Conservation (phyloP, 2,888 invertebrate species). For the Orthosia cruda region DNA sequence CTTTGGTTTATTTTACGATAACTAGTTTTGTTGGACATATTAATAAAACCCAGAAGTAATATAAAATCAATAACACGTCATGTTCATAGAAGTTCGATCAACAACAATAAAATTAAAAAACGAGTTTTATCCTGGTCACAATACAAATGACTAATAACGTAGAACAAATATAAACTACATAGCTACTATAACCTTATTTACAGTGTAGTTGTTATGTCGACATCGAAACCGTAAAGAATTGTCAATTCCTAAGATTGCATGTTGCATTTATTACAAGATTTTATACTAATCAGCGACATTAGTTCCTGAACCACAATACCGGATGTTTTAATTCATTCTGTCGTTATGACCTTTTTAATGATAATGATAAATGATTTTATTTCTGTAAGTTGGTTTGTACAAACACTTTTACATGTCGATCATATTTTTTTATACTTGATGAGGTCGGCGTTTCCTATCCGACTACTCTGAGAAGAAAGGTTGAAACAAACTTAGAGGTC, state of each 20-base stretch:
- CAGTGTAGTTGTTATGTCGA: neutral
- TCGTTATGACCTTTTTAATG: neutral
- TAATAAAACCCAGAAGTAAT: neutral
- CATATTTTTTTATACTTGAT: no score
- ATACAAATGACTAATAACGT: neutral
- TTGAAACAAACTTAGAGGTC: no score
- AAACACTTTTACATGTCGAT: no score
- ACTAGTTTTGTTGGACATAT: neutral
- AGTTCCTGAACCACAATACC: neutral
- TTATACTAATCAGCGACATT: neutral
- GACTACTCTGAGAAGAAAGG: no score
- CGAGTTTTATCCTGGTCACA: neutral
- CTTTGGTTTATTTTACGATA: neutral
- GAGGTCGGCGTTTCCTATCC: no score
- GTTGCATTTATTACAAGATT: neutral
- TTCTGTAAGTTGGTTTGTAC: no score
- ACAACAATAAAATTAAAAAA: conserved; percentile 19
- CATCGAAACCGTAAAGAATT: neutral
- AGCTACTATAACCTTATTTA: neutral
- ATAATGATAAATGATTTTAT: no score
- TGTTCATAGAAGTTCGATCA: neutral
- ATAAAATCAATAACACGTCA: neutral
- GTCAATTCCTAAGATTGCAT: neutral
- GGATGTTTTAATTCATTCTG: neutral
- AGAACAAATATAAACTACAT: neutral